phyloP scores from a whole-genome alignment of 2,113 vertebrate species.

The Oryctolagus cuniculus region DNA sequence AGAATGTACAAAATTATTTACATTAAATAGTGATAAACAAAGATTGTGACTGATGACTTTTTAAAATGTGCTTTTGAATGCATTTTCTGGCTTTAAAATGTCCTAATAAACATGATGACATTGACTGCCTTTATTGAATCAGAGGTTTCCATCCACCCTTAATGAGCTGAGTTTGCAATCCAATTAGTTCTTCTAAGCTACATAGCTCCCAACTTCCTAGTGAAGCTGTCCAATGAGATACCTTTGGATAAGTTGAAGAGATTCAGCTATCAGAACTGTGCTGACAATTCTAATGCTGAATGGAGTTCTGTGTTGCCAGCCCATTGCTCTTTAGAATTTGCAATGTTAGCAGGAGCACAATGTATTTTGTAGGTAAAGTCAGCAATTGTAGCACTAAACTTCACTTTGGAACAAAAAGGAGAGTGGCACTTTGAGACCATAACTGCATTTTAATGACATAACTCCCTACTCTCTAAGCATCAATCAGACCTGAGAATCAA shows the following conservation, averaged over 20 bases:
- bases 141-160: constrained; percentile 54
- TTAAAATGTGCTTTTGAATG: constrained; percentile 67
- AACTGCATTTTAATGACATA: constrained; percentile 74
- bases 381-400: constrained; percentile 73
- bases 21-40: constrained; percentile 62
- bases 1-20: constrained; percentile 63
- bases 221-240: constrained; percentile 21
- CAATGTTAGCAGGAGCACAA: constrained; percentile 70
- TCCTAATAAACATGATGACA: constrained; percentile 62
- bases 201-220: neutral
- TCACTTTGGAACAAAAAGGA: constrained; percentile 47
- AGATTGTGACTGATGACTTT: constrained; percentile 56
- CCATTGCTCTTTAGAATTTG: constrained; percentile 77
- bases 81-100: constrained; percentile 56
- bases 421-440: constrained; percentile 68
- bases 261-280: constrained; percentile 67
- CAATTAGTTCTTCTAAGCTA: constrained; percentile 62
- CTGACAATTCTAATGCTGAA: constrained; percentile 72
- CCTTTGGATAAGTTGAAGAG: constrained; percentile 53
- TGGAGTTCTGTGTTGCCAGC: constrained; percentile 59
- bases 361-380: constrained; percentile 78
- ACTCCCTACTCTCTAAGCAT: constrained; percentile 70
- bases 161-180: constrained; percentile 70
- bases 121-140: neutral
- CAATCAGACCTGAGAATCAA: constrained; percentile 70